phyloP scores from a whole-genome alignment of 2,888 invertebrate genomes.

The Strigamia maritima region DNA sequence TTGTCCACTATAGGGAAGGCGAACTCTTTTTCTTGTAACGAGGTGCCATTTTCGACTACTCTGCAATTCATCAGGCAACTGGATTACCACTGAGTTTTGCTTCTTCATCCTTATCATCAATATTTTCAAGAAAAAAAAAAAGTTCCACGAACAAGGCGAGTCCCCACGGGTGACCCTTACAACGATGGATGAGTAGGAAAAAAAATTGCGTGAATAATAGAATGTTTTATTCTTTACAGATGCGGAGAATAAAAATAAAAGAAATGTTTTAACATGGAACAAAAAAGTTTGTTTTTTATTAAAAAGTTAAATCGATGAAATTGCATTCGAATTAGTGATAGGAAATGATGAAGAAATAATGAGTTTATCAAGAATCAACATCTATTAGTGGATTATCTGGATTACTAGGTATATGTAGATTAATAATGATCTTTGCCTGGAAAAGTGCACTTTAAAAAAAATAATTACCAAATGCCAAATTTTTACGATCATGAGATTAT shows the following conservation, averaged over 20 bases:
- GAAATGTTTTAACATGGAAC: not conserved
- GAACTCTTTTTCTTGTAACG: not conserved
- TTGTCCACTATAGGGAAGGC: not conserved
- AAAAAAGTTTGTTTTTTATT: not conserved
- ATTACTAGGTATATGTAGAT: too few relatives aligned
- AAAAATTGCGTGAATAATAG: slow-evolving; percentile 9
- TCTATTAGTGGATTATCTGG: too few relatives aligned
- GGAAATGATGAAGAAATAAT: too few relatives aligned
- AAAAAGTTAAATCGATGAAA: too few relatives aligned
- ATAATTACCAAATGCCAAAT: too few relatives aligned
- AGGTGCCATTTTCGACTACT: slow-evolving; percentile 9
- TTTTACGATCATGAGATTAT: too few relatives aligned
- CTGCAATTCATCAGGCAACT: slow-evolving; percentile 16
- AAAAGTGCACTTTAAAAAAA: too few relatives aligned
- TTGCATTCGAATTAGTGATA: too few relatives aligned
- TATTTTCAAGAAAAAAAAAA: not conserved
- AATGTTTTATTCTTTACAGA: not conserved
- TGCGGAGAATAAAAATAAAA: not conserved
- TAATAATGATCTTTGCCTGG: too few relatives aligned
- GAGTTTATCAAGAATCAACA: too few relatives aligned
- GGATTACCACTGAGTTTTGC: not conserved
- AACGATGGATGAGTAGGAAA: slow-evolving; percentile 7
- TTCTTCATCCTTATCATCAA: not conserved
- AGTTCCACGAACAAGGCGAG: not conserved
- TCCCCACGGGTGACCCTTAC: slow-evolving; percentile 14